phyloP scores from a whole-genome alignment of 1,140 invertebrate genomes.

The Spodoptera litura region DNA sequence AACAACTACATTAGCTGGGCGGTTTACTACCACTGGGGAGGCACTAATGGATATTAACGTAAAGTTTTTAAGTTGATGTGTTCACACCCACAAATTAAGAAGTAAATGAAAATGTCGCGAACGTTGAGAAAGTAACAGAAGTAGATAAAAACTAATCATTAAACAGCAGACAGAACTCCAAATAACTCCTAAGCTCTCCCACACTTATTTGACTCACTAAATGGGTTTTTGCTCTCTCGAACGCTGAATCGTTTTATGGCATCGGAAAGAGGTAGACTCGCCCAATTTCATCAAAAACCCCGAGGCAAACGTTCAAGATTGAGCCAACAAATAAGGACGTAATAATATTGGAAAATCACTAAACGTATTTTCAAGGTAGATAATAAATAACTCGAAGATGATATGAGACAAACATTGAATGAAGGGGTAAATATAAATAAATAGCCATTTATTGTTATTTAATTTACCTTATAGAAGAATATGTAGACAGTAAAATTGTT shows the following conservation, averaged over 20 bases:
- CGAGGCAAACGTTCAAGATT: constrained; percentile 28
- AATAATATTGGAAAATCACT: constrained; percentile 33
- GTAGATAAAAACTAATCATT: too few species aligned
- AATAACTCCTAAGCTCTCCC: constrained; percentile 2
- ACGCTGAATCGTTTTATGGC: constrained; percentile 33
- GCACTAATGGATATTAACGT: too few species aligned
- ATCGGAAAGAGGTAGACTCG: constrained; percentile 26
- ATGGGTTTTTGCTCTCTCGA: constrained; percentile 22
- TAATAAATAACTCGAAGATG: neutral
- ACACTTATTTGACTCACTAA: constrained; percentile 33
- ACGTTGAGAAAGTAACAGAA: too few species aligned
- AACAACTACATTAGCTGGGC: too few species aligned
- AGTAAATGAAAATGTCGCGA: too few species aligned
- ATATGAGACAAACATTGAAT: neutral
- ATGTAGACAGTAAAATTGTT: constrained; percentile 32
- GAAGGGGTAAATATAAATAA: neutral
- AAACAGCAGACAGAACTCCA: neutral
- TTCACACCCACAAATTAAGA: too few species aligned
- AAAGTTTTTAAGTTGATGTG: too few species aligned
- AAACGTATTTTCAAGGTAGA: neutral
- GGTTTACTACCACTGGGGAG: too few species aligned
- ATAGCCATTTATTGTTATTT: neutral
- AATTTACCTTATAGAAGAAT: neutral
- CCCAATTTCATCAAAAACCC: constrained; percentile 27
- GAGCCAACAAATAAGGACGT: constrained; percentile 26